Percentiles rank a stretch among this genome's conserved stretches.
Evolutionary conservation across 2,888 invertebrate genomes (phyloP).

Genomic region (Drosophila birchii): DNA sequence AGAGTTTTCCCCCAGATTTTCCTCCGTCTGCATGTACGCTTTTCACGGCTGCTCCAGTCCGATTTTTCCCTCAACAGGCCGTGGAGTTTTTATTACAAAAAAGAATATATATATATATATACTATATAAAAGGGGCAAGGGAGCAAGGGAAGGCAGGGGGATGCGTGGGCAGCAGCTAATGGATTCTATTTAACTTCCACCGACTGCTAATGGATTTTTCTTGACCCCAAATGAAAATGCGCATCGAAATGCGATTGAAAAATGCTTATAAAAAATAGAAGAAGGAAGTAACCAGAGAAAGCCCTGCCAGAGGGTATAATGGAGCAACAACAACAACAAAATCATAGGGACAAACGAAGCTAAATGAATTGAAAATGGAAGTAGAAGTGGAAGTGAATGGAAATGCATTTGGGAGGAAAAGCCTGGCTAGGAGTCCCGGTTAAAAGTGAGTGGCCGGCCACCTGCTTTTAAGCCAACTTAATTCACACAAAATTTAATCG

Average conservation of each 20-base stretch:
- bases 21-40: conserved; percentile 3
- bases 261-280: conserved; percentile 74
- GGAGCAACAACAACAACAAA: conserved; percentile 57
- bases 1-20: conserved; percentile 30
- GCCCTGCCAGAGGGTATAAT: conserved; percentile 56
- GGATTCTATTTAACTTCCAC: conserved; percentile 84
- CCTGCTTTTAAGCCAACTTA: conserved; percentile 19
- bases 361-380: conserved; percentile 57
- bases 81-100: conserved; percentile 65
- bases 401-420: conserved; percentile 36
- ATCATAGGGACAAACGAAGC: conserved; percentile 40
- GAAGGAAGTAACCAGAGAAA: conserved; percentile 45
- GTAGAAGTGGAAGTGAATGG: conserved; percentile 47
- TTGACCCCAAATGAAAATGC: conserved; percentile 84
- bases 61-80: conserved; percentile 40
- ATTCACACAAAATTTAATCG: conserved; percentile 10
- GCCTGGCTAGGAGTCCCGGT: background rate
- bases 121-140: conserved; percentile 10
- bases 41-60: conserved; percentile 9
- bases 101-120: conserved; percentile 17
- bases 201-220: conserved; percentile 84
- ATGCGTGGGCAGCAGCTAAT: conserved; percentile 75
- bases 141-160: conserved; percentile 17
- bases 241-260: conserved; percentile 80
- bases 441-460: conserved; percentile 23